Base-by-base conservation (phyloP, 35 echinoderm and acorn worm species). In the Lytechinus pictus region DNA sequence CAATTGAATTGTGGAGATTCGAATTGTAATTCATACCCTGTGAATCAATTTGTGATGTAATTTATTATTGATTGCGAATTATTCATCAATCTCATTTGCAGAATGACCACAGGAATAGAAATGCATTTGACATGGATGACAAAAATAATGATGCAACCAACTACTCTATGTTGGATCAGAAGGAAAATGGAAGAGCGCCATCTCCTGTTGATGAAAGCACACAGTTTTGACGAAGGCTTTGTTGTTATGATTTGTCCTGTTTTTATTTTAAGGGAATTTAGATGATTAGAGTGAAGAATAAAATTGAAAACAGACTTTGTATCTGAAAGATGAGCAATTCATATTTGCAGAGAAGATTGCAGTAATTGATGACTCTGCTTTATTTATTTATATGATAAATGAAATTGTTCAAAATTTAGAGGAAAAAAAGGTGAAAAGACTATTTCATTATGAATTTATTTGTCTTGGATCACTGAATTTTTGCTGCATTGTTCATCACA, bases 161-260 rank as follows among this genome's bases (percentile, higher is more conserved):
- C 21, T 79, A 79, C 66, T 79, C 66, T n/a, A 79, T 24, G 5
- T 24, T 79, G 66, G 66, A 79, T 79, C 66, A 79, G 66, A 79
- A 79, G 66, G 66, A 79, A 79, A 79, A 79, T 79, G 66, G 66
- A 79, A 79, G 66, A 24, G 66, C 66, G 66, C 66, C 66, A 79
- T 79, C 66, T 79, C 66, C 66, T 24, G 21, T 79, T n/a, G 66
- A 19, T 24, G 66, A 79, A 79, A 79, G 66, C 66, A 79, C 66
- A 79, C 66, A 19, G 8, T 79, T 79, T 79, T 79, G 66, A 79
- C 19, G 19, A 79, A 7, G 66, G 66, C 66, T 79, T 44, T 79
- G 66, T 24, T 24, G 6, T 4, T 72, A 79, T 79, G 8, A 24
- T n/a, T 19, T 21, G 1, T 21, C n/a, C 6, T 79, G 66, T n/a